phyloP scores from a whole-genome alignment of 2,113 vertebrate genomes.

The Centropristis striata region DNA sequence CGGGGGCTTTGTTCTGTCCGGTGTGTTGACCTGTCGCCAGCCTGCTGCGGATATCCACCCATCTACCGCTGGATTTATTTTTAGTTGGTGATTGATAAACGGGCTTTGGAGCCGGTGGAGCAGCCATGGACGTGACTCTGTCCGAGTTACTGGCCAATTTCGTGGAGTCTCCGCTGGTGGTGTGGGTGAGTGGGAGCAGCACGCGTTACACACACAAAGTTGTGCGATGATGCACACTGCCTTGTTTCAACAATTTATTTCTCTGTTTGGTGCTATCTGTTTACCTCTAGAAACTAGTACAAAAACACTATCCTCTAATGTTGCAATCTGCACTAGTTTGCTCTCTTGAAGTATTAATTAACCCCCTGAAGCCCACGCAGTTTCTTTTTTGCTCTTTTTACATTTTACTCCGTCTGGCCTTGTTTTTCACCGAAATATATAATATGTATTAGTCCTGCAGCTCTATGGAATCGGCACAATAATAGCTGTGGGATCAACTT shows the following conservation, averaged over 20 bases:
- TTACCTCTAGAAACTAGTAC: too few species aligned
- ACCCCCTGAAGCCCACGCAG: too few species aligned
- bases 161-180: slow-evolving; percentile 80
- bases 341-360: background rate
- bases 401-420: too few species aligned
- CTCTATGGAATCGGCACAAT: too few species aligned
- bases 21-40: slow-evolving; percentile 42
- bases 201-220: slow-evolving; percentile 3
- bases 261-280: background rate
- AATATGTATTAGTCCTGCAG: too few species aligned
- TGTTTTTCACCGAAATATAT: too few species aligned
- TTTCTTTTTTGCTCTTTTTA: too few species aligned
- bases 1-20: slow-evolving; percentile 76
- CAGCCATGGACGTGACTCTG: slow-evolving; percentile 77
- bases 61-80: slow-evolving; percentile 46
- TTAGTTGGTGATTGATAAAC: background rate
- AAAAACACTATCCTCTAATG: background rate
- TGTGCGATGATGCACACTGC: background rate
- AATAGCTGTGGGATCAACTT: too few species aligned
- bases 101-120: background rate
- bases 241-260: too few species aligned
- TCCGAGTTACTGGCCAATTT: slow-evolving; percentile 77
- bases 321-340: too few species aligned
- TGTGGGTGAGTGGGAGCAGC: slow-evolving; percentile 75
- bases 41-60: slow-evolving; percentile 38